Conservation (phyloP, 2,797 vertebrate genomes). For the Scleropages formosus region DNA sequence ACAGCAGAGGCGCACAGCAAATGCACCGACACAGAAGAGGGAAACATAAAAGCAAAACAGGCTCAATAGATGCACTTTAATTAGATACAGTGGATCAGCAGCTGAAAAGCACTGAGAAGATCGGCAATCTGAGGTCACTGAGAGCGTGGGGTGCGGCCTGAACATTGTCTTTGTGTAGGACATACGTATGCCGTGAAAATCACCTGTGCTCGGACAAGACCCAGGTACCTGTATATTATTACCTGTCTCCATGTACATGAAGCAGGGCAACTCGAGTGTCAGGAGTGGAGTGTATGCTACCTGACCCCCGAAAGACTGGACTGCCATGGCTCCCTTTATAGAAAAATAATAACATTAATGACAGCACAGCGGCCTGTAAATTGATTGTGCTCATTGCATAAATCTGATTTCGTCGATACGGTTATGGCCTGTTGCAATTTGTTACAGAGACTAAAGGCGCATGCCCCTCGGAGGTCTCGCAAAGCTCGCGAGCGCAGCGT, state of each 20-base stretch:
- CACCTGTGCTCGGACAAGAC: neutral
- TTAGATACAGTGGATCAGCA: conserved; percentile 36
- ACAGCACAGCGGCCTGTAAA: conserved; percentile 20
- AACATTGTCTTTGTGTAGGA: neutral
- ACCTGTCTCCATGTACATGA: neutral
- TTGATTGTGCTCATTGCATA: conserved; percentile 19
- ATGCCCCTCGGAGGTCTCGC: neutral
- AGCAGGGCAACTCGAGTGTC: neutral
- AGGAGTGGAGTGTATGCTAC: neutral
- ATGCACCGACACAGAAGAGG: conserved; percentile 38
- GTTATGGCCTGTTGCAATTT: conserved; percentile 11
- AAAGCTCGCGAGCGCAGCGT: neutral
- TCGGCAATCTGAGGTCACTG: conserved; percentile 17
- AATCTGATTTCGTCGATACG: conserved; percentile 25
- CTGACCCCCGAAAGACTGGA: conserved; percentile 15
- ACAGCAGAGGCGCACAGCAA: conserved; percentile 38
- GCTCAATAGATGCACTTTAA: conserved; percentile 46
- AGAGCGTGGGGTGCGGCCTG: neutral
- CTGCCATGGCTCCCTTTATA: conserved; percentile 23
- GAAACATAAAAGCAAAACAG: conserved; percentile 43
- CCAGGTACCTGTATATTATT: neutral
- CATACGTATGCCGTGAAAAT: neutral
- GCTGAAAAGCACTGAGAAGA: conserved; percentile 26
- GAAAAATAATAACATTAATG: conserved; percentile 33
- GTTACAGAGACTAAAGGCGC: neutral